phyloP scores from a whole-genome alignment of 2,113 vertebrate species.

The Empidonax traillii region DNA sequence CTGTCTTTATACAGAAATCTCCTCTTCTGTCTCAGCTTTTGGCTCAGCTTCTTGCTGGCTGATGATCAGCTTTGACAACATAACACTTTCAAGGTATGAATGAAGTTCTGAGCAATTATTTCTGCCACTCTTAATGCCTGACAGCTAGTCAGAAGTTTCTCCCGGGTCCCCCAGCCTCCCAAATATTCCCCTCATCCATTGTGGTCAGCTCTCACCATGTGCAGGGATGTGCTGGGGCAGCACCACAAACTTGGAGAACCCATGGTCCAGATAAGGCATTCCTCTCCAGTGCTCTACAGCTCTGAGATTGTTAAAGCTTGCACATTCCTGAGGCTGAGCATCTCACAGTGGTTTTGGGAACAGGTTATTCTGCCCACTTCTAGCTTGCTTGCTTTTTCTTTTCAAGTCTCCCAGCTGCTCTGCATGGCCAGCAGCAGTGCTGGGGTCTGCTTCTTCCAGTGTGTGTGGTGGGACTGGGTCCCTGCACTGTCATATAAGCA shows the following conservation, averaged over 20 bases:
- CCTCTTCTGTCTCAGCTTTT: not conserved
- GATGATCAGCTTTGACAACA: not conserved
- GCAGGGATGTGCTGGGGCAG: not conserved
- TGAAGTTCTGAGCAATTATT: not conserved
- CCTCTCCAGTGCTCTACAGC: not conserved
- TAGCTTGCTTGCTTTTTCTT: not conserved
- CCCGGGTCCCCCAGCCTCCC: not conserved
- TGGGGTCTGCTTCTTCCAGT: not conserved
- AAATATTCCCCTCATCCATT: not conserved
- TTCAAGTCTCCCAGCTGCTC: not conserved
- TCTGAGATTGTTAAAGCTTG: not conserved
- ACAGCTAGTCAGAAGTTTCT: not conserved
- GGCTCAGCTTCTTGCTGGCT: not conserved
- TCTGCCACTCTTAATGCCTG: not conserved
- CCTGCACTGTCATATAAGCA: not conserved
- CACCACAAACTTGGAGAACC: accelerated
- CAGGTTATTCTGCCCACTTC: not conserved
- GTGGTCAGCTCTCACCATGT: accelerated
- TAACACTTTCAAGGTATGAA: not conserved
- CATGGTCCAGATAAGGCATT: not conserved
- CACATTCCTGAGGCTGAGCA: not conserved
- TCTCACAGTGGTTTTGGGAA: not conserved
- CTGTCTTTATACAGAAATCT: not conserved
- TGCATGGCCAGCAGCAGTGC: not conserved
- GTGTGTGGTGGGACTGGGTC: accelerated